Conservation (phyloP, 2,888 invertebrate species). For the Atherix ibis region DNA sequence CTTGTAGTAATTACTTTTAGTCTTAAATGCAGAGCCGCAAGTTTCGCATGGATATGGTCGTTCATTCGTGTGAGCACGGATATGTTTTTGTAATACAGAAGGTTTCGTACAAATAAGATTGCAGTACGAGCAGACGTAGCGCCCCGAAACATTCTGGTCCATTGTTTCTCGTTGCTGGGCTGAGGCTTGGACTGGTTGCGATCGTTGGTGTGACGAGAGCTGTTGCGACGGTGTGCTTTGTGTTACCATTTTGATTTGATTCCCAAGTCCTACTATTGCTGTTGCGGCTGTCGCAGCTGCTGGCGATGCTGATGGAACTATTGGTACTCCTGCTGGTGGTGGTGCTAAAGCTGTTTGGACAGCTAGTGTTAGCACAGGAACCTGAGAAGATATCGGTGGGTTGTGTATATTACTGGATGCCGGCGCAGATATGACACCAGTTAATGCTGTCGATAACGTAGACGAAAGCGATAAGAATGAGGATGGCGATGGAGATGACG, state of each 20-base stretch:
- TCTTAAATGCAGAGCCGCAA: conserved; percentile 87
- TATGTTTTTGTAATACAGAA: conserved; percentile 85
- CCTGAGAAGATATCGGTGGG: no score
- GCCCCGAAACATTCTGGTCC: conserved; percentile 33
- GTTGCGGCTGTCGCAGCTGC: neutral
- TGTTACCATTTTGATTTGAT: neutral
- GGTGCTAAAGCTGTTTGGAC: conserved; percentile 11
- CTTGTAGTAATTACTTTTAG: conserved; percentile 84
- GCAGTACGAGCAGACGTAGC: conserved; percentile 77
- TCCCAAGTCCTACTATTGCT: no score
- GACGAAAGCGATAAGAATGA: no score
- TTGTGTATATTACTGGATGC: no score
- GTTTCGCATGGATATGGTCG: conserved; percentile 78
- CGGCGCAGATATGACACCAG: no score
- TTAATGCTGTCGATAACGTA: neutral
- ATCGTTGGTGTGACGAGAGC: conserved; percentile 3
- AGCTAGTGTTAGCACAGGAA: conserved; percentile 11
- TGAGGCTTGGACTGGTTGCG: conserved; percentile 5
- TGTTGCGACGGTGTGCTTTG: neutral
- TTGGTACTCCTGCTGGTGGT: conserved; percentile 6
- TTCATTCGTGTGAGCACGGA: conserved; percentile 85
- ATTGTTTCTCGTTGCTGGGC: conserved; percentile 1
- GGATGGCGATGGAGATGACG: no score
- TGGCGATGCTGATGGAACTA: conserved; percentile 3
- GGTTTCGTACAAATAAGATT: conserved; percentile 82